Evolutionary conservation across 2,888 invertebrate species (phyloP), one percentile per base, ranked within the genome.

Genomic region (Sarcophaga variegata): DNA sequence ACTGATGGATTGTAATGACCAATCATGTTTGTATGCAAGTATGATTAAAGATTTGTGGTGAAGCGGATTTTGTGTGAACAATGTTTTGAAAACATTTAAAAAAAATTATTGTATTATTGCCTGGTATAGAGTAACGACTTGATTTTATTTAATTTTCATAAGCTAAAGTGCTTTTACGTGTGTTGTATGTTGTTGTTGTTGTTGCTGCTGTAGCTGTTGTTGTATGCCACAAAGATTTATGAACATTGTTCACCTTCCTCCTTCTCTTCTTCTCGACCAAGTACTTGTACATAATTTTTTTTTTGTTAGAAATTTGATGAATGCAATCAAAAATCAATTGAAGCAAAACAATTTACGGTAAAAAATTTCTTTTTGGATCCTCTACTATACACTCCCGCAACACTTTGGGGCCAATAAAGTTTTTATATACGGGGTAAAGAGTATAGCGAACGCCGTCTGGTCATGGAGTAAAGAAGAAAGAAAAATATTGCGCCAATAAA

Each of bases 251-350:
- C 25, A 1, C 17, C 60, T 63, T 14, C 14, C 54, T 17, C 17
- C 54, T 54, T 1, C 14, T 49, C 12, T 54, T 54, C 14, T 14
- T 14, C 1, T 54, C 54, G 37, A 4, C 10, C 37, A 27, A 6
- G 20, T 60, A 76, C 75, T 37, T 37, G 37, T 37, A 37, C 37
- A 71, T 71, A 70, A 83, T 72, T 77, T 83, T 25, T 78, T 67
- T 49, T 66, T 67, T 54, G 81, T 62, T 81, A 87, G 37, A 37
- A 37, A 85, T 87, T 87, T 83, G 81, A 85, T 79, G 79, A 79
- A 87, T 83, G 83, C 83, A 88, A 87, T 88, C 85, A 87, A 88
- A 88, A 88, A 88, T 88, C 88, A 88, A 88, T 88, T 88, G 83
- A 88, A 87, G 87, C 84, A 84, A 81, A 84, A 84, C 87, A 81